Conservation (phyloP, 2,113 vertebrate genomes). For the Pachyramphus minor region DNA sequence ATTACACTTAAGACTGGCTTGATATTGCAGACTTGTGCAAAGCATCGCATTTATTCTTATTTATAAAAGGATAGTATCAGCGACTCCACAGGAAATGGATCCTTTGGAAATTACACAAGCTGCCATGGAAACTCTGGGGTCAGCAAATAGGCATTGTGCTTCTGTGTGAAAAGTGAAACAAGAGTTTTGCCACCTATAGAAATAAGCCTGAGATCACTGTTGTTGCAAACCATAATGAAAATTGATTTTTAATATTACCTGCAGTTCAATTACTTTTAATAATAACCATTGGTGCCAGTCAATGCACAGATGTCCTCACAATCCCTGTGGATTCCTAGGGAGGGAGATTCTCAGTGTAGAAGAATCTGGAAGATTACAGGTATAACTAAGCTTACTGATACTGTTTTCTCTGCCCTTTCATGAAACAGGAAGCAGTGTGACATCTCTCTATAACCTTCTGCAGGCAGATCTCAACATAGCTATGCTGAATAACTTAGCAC, state of each 20-base stretch:
- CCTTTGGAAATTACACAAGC: neutral
- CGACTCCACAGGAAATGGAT: neutral
- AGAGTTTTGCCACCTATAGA: neutral
- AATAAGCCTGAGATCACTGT: neutral
- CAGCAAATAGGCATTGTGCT: neutral
- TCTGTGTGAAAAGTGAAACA: neutral
- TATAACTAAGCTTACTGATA: neutral
- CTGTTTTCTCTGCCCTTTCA: neutral
- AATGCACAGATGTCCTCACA: neutral
- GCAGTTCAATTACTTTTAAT: neutral
- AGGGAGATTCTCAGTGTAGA: neutral
- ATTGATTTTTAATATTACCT: neutral
- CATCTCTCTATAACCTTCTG: neutral
- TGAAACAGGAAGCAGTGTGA: neutral
- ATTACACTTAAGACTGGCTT: fast-evolving
- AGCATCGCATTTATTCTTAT: neutral
- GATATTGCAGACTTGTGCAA: neutral
- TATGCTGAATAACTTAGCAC: neutral
- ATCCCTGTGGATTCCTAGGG: neutral
- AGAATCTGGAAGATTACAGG: neutral
- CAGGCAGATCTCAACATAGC: neutral
- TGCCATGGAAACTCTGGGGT: neutral
- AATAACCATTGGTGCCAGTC: neutral
- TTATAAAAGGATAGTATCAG: neutral
- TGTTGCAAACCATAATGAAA: neutral